phyloP scores from a whole-genome alignment of 92 coral and sea anemone genomes.

The Epizoanthus rinbou region DNA sequence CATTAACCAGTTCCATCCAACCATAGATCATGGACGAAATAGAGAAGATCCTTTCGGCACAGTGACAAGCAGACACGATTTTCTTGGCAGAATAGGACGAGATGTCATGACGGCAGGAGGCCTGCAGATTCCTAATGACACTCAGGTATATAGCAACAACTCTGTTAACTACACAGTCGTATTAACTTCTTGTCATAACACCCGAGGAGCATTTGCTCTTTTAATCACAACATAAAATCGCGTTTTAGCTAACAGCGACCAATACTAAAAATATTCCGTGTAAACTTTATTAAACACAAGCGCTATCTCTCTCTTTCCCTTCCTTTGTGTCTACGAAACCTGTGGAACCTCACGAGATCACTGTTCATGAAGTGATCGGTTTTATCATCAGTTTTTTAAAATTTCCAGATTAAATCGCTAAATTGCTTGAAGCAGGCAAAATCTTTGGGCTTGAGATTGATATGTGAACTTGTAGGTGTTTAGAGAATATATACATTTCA shows the following conservation, averaged over 20 bases:
- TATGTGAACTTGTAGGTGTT: slow-evolving; percentile 5
- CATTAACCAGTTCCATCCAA: slow-evolving; percentile 89
- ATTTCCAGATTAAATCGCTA: slow-evolving; percentile 9
- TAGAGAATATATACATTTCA: slow-evolving; percentile 38
- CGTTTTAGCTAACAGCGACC: neutral
- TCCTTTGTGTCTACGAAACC: slow-evolving; percentile 8
- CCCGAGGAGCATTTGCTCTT: slow-evolving; percentile 35
- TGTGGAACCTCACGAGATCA: slow-evolving; percentile 15
- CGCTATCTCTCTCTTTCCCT: slow-evolving; percentile 14
- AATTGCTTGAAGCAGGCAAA: slow-evolving; percentile 19
- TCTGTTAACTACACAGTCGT: slow-evolving; percentile 52
- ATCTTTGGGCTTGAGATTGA: slow-evolving; percentile 2
- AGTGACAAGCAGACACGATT: slow-evolving; percentile 82
- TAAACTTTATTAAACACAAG: slow-evolving; percentile 9
- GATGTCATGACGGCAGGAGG: slow-evolving; percentile 60
- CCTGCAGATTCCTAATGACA: slow-evolving; percentile 54
- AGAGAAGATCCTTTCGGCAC: slow-evolving; percentile 74
- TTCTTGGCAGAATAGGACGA: slow-evolving; percentile 56
- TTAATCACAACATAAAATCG: slow-evolving; percentile 36
- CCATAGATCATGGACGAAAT: slow-evolving; percentile 83
- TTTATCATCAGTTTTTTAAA: slow-evolving; percentile 5
- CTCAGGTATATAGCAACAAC: slow-evolving; percentile 68
- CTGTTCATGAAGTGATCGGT: slow-evolving; percentile 12
- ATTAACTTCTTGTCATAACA: slow-evolving; percentile 65
- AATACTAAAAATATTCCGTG: slow-evolving; percentile 1